Base-by-base conservation (phyloP, 2,888 invertebrate genomes). In the Apotomis capreana region DNA sequence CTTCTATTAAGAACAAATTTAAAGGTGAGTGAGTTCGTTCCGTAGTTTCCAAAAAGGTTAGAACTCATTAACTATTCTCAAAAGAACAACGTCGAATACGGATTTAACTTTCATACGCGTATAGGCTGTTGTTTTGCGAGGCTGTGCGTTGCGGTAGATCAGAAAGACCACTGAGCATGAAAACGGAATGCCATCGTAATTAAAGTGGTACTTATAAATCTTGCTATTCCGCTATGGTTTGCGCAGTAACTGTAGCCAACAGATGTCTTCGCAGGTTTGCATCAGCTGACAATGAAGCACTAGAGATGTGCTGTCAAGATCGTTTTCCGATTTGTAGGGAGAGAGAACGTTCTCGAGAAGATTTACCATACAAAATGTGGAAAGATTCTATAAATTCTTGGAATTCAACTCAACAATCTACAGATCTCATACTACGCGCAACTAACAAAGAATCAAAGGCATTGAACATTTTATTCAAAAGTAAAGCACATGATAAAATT, bases 181-280 rank as follows among this genome's bases (percentile, higher is more conserved):
- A 69, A 71, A 68, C 70, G 70, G 67, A 69, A 75, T 74, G 75
- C 67, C 74, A 75, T 67, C 46, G 68, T 75, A 73, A 75, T 73
- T 73, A 73, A 75, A 52, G 13, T 44, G 15, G 54, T 26, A 26
- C 26, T 26, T 52, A 73, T 73, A 68, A 74, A 74, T 73, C 65
- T 54, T 57, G 60, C 57, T 44, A 55, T 61, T 69, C 64, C 55
- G 55, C 55, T 64, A 64, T 64, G 64, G 54, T 69, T 55, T 69
- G 61, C 36, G 55, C 51, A 69, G 68, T 26, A 26, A 55, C 54
- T 69, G 61, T 13, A 49, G 58, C 67, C 37, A 63, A 60, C 60
- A 54, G 60, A 60, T 68, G 68, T 54, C 44, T 60, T 68, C 44
- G 44, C 54, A 54, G 40, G 36, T 44, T 44, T 44, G 5, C 0